These are phyloP conservation scores for Crossaster papposus DNA, from an alignment of 53 echinoderm and acorn worm genomes.

Conservation along the genomic window DNA sequence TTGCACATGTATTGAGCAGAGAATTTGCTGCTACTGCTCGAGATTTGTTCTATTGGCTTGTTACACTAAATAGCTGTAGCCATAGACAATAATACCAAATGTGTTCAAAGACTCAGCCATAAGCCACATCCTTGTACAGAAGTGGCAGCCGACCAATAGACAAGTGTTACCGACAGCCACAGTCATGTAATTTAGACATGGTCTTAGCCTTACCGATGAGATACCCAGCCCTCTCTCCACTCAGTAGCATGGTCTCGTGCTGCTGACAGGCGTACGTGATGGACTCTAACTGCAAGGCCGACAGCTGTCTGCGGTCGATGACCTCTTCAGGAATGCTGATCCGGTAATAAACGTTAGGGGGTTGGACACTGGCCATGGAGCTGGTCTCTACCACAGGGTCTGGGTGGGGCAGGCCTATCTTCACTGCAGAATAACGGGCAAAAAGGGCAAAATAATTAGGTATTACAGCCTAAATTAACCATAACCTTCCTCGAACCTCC, in stretches of 20 bases:
- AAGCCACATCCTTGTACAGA: too few species aligned
- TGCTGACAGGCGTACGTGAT: slow-evolving; percentile 99
- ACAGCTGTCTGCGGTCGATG: slow-evolving; percentile 86
- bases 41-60: too few species aligned
- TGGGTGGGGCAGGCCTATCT: slow-evolving; percentile 84
- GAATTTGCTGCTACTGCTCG: too few species aligned
- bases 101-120: too few species aligned
- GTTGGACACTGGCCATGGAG: slow-evolving; percentile 93
- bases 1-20: too few species aligned
- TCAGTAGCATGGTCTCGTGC: slow-evolving; percentile 86
- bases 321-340: slow-evolving; percentile 87
- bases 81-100: too few species aligned
- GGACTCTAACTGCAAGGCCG: slow-evolving; percentile 92
- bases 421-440: slow-evolving; percentile 69
- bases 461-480: too few species aligned
- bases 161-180: too few species aligned
- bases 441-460: neutral
- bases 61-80: too few species aligned
- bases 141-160: too few species aligned
- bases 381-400: slow-evolving; percentile 97
- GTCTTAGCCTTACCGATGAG: slow-evolving; percentile 74
- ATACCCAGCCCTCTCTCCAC: slow-evolving; percentile 88
- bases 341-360: slow-evolving; percentile 88
- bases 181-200: too few species aligned
- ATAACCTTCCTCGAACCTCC: too few species aligned